These are phyloP conservation scores for Bagarius yarrelli DNA, from an alignment of 2,113 vertebrate species.

Conservation along the genomic window DNA sequence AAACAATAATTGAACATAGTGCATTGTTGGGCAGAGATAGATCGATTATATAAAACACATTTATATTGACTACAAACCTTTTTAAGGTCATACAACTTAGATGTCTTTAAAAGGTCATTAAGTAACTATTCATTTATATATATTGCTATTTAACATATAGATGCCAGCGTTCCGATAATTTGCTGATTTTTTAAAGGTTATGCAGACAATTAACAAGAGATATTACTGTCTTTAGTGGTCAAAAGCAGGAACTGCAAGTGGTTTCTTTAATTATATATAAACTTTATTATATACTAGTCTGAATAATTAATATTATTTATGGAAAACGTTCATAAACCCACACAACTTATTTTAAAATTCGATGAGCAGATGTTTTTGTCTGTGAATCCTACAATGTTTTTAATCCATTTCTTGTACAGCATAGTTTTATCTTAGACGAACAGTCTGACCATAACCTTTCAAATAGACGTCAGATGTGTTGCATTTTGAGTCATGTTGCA, in stretches of 20 bases:
- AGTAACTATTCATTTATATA: neutral
- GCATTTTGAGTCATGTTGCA: neutral
- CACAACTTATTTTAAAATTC: neutral
- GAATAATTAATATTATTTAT: neutral
- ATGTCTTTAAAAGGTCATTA: neutral
- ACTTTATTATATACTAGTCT: neutral
- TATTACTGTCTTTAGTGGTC: neutral
- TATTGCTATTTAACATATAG: neutral
- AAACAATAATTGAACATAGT: too few species aligned
- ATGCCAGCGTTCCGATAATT: neutral
- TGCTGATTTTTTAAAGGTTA: neutral
- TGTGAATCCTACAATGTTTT: neutral
- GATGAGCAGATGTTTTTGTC: neutral
- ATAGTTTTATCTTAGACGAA: neutral
- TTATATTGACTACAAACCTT: too few species aligned
- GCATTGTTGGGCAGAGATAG: too few species aligned
- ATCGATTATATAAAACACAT: too few species aligned
- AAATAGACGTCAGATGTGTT: neutral
- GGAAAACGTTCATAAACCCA: neutral
- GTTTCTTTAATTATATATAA: neutral
- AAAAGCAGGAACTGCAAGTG: neutral
- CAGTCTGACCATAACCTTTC: neutral
- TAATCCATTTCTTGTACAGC: neutral
- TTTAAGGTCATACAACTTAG: too few species aligned
- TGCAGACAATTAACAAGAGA: neutral